Evolutionary conservation across 2,797 vertebrate species (phyloP), one percentile per base, ranked within the genome.

Genomic region (Tragelaphus eurycerus): DNA sequence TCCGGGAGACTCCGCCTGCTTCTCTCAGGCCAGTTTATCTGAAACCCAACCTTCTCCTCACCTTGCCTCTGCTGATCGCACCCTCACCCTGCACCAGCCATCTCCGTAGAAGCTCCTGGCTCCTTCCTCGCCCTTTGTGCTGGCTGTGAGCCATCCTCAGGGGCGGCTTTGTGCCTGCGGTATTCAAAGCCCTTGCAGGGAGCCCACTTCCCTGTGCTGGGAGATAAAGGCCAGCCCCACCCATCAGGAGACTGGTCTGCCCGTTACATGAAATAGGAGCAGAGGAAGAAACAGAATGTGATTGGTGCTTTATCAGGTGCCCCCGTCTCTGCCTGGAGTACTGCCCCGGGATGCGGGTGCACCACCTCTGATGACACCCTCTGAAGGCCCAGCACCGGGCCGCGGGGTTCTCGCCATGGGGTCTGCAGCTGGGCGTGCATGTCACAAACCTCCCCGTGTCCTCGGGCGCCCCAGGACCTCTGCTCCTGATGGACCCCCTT

Each of bases 111-210:
- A 71, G 34, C 19, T 12, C 67, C 67, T 23, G n/a, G 67, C 19
- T 38, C 67, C 67, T 71, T 71, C 83, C 76, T 84, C 1, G 27
- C 54, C 38, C 83, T 52, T 46, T 11, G 8, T 3, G 5, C 52
- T 55, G 57, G 83, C 84, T 31, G 46, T 23, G 15, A 34, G 23
- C 21, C 59, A 62, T 31, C 27, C 59, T 29, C 14, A 57, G 29
- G 29, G 60, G 60, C 6, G 6, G 60, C 60, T 62, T 7, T 29
- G n/a, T 38, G 86, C 76, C 21, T 8, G 7, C 54, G 82, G 64
- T 95, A 85, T 95, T 97, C 97, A 97, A 92, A 98, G 97, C 55
- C 88, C 85, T 91, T 14, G 62, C 84, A 9, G 19, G 88, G 57
- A 82, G 43, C 27, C 43, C 31, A 29, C 55, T 60, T 94, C 57